A percentile compares a stretch with the other conserved stretches of the same genome.
Evolutionary conservation across 2,113 vertebrate genomes (phyloP).

Genomic region (Catharus bicknelli): DNA sequence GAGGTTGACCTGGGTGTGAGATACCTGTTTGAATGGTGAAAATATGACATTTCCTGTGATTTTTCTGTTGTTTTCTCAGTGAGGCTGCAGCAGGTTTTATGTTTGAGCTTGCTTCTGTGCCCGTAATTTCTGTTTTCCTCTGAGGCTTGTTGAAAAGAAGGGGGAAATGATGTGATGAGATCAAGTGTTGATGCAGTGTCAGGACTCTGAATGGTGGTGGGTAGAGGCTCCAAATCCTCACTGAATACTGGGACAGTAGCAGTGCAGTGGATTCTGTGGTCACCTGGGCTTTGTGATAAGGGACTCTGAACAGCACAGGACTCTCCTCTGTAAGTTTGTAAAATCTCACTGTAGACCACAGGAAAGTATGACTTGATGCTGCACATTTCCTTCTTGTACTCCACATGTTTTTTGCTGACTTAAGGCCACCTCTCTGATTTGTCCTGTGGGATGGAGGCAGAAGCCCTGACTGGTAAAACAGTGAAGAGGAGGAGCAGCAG

Average conservation of each 20-base stretch:
- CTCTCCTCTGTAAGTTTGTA: neutral
- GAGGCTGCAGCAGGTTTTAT: neutral
- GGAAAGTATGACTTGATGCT: neutral
- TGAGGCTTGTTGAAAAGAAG: neutral
- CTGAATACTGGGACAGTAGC: neutral
- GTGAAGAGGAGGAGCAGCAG: neutral
- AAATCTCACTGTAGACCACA: neutral
- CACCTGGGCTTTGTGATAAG: neutral
- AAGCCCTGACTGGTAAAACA: neutral
- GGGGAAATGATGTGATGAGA: neutral
- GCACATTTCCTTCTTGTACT: neutral
- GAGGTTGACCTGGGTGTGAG: neutral
- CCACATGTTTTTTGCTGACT: neutral
- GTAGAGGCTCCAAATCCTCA: neutral
- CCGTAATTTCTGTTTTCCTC: neutral
- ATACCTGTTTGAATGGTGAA: neutral
- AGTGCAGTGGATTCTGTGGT: neutral
- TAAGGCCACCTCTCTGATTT: neutral
- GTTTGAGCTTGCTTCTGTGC: neutral
- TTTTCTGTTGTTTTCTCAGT: neutral
- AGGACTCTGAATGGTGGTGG: neutral
- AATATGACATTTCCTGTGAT: neutral
- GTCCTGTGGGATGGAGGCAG: neutral
- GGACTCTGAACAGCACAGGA: neutral
- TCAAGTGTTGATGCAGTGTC: neutral